phyloP scores from a whole-genome alignment of 2,797 vertebrate genomes.

The Acropternis orthonyx region DNA sequence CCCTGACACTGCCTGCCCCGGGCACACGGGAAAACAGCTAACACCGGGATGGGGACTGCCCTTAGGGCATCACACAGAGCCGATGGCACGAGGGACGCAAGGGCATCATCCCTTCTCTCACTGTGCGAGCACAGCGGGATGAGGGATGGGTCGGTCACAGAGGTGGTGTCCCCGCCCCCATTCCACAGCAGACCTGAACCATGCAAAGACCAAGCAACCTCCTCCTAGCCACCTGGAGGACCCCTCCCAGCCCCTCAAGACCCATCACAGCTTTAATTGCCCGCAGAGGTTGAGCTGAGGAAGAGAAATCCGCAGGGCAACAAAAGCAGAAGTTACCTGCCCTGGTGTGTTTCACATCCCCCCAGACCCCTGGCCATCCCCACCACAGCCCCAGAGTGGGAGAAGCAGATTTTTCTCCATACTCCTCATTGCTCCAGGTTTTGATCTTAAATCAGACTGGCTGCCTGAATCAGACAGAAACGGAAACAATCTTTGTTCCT shows the following conservation, averaged over 20 bases:
- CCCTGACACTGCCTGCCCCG: background rate
- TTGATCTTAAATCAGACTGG: background rate
- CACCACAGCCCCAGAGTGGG: background rate
- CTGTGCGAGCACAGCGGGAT: background rate
- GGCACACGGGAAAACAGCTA: accelerated
- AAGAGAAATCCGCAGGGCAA: background rate
- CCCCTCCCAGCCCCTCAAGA: background rate
- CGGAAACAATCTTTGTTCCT: background rate
- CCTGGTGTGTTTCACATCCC: accelerated
- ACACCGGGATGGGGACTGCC: background rate
- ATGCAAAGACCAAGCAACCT: background rate
- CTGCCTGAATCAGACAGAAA: background rate
- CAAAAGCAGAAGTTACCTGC: background rate
- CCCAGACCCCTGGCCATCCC: background rate
- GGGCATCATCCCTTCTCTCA: accelerated
- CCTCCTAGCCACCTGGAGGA: background rate
- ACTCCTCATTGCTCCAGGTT: background rate
- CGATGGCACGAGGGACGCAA: background rate
- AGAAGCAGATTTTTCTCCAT: background rate
- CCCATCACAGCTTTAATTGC: background rate
- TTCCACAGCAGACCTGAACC: background rate
- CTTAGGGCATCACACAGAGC: accelerated
- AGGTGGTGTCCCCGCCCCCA: background rate
- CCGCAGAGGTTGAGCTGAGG: background rate
- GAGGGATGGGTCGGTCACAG: accelerated